Evolutionary conservation across 1,140 invertebrate species (phyloP), one percentile per base, ranked within the genome.

Genomic region (Penaeus japonicus): DNA sequence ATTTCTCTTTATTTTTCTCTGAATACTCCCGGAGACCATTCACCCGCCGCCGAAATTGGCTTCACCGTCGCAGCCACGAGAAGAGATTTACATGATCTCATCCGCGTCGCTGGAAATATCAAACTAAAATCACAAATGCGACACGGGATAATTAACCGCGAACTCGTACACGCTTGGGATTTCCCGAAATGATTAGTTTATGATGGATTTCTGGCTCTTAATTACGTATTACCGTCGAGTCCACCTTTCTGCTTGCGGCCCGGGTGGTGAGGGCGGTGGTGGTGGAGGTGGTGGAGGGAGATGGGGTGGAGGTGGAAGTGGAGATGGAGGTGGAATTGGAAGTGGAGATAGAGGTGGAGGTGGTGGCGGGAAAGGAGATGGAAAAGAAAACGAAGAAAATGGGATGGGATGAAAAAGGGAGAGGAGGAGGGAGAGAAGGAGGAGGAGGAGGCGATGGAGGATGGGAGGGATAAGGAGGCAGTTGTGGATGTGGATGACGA

Each of bases 131-230:
- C 53, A 59, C 75, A 75, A 86, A 80, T 57, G 79, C 85, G 54
- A 32, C 70, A 30, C 70, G 78, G 24, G 32, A 81, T 81, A 81
- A 87, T 87, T 65, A 53, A 77, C 78, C 53, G 57, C 78, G 70
- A 87, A 87, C 81, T 57, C 78, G 32, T 80, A 81, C 57, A 87
- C 57, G 57, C 54, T 54, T 54, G 85, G 85, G 85, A 81, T 70
- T 87, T 87, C 85, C 27, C 39, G 85, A 77, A 81, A 81, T 80
- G 77, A 86, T 78, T 86, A 59, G 85, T 62, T 53, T 79, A 78
- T 86, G 77, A 85, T 85, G 84, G 84, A 85, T 85, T 78, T 78
- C 47, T 35, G 84, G 39, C 84, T 85, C 73, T 85, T 85, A 85
- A 85, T 85, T 85, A 85, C 84, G 24, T 80, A 86, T 86, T 77